A percentile compares a stretch with the other conserved stretches of the same genome.
Conservation (phyloP, 2,113 vertebrate species). For the Tachycineta bicolor region DNA sequence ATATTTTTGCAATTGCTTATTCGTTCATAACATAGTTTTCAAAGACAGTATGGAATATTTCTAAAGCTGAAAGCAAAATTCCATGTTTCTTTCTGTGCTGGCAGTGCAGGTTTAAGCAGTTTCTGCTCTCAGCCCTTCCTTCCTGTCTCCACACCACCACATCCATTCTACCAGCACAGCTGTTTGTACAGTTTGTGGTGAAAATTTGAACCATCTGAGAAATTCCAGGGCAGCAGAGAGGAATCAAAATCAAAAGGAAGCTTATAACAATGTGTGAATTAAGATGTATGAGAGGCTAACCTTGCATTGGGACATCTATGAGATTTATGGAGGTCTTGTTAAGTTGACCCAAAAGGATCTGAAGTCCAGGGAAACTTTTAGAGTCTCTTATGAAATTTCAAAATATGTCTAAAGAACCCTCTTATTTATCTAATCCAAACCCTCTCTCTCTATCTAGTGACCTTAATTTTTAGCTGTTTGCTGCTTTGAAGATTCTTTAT, state of each 20-base stretch:
- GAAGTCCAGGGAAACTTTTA: neutral
- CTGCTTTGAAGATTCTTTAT: neutral
- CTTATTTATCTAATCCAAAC: neutral
- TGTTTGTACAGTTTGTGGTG: neutral
- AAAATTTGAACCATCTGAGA: slow-evolving; percentile 22
- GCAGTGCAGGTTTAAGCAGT: neutral
- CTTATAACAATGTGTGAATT: neutral
- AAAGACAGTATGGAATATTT: neutral
- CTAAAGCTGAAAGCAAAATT: neutral
- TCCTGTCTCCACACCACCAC: neutral
- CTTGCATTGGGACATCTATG: neutral
- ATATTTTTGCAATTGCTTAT: neutral
- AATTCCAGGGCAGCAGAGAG: neutral
- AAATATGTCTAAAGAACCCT: neutral
- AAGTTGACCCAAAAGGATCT: neutral
- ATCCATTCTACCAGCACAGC: neutral
- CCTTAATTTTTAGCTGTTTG: neutral
- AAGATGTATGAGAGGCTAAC: neutral
- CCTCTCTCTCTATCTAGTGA: neutral
- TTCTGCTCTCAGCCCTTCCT: neutral
- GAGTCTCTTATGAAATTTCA: neutral
- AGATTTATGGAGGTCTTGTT: neutral
- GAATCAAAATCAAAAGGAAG: slow-evolving; percentile 31
- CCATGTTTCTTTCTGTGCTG: neutral
- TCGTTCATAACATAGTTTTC: neutral